These are phyloP conservation scores for Danio choprae DNA, from an alignment of 2,797 vertebrate species.

Conservation along the genomic window DNA sequence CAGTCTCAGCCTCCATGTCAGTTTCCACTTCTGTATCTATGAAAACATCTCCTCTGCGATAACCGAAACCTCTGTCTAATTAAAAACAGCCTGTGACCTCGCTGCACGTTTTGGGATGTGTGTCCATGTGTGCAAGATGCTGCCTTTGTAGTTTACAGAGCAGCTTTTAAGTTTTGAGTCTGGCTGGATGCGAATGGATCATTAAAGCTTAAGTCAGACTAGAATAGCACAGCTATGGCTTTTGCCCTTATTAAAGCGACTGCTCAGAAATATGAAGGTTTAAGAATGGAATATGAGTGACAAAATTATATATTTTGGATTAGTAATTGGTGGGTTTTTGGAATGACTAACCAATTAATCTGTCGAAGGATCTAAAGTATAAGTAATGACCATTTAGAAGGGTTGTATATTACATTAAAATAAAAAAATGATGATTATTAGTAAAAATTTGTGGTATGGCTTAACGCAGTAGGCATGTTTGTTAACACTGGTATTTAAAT, in stretches of 20 bases:
- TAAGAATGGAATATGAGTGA: background rate
- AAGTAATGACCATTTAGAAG: background rate
- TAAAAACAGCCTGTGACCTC: conserved; percentile 44
- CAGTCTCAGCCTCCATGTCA: conserved; percentile 28
- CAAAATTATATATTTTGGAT: background rate
- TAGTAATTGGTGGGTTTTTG: conserved; percentile 2
- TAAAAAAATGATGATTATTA: too few species aligned
- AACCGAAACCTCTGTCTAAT: conserved; percentile 29
- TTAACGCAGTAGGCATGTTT: background rate
- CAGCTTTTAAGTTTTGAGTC: conserved; percentile 34
- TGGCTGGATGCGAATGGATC: background rate
- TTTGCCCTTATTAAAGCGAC: conserved; percentile 22
- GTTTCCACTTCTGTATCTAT: background rate
- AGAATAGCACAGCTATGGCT: conserved; percentile 8
- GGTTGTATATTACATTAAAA: background rate
- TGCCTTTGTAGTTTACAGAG: conserved; percentile 41
- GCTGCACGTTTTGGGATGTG: conserved; percentile 7
- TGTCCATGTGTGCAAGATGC: conserved; percentile 29
- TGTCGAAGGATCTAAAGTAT: background rate
- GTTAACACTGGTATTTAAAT: too few species aligned
- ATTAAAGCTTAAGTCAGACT: conserved; percentile 9
- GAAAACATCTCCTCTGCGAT: conserved; percentile 30
- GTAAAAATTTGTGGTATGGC: background rate
- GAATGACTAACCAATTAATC: background rate
- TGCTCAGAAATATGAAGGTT: background rate